These are phyloP conservation scores for Venturia canescens DNA, from an alignment of 1,140 invertebrate genomes.

Conservation along the genomic window DNA sequence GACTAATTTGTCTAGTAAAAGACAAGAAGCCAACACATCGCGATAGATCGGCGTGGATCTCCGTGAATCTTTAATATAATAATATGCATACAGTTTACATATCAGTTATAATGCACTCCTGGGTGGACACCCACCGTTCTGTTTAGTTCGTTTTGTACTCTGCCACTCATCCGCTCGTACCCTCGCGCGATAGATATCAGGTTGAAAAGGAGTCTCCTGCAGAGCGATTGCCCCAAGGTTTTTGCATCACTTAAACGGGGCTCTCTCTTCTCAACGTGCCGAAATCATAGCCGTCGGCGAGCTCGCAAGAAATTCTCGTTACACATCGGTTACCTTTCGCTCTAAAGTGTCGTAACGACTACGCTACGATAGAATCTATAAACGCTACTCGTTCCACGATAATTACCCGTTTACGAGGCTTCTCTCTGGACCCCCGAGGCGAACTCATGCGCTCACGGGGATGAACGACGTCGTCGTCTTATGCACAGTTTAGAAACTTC, in stretches of 20 bases:
- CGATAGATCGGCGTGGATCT: neutral
- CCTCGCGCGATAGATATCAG: conserved; percentile 3
- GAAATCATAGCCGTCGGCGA: conserved; percentile 24
- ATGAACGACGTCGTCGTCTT: conserved; percentile 16
- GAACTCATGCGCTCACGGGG: neutral
- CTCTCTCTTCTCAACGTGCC: conserved; percentile 19
- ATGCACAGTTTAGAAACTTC: neutral
- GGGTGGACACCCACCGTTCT: neutral
- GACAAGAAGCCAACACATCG: conserved; percentile 18
- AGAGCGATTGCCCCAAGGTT: neutral
- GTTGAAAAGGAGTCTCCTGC: neutral
- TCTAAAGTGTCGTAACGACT: conserved; percentile 42
- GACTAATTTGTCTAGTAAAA: conserved; percentile 54
- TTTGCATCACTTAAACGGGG: neutral
- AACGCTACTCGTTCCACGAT: conserved; percentile 34
- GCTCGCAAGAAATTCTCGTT: conserved; percentile 26
- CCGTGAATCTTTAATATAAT: neutral
- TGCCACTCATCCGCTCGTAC: neutral
- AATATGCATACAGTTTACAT: neutral
- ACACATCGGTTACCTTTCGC: conserved; percentile 8
- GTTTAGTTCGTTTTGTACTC: neutral
- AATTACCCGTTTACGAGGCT: conserved; percentile 45
- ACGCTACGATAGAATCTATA: conserved; percentile 42
- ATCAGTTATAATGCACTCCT: neutral
- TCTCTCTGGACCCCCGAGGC: conserved; percentile 18